Evolutionary conservation across 2,113 vertebrate species (phyloP), one percentile per base, ranked within the genome.

Genomic region (Erythrocercus mccallii): DNA sequence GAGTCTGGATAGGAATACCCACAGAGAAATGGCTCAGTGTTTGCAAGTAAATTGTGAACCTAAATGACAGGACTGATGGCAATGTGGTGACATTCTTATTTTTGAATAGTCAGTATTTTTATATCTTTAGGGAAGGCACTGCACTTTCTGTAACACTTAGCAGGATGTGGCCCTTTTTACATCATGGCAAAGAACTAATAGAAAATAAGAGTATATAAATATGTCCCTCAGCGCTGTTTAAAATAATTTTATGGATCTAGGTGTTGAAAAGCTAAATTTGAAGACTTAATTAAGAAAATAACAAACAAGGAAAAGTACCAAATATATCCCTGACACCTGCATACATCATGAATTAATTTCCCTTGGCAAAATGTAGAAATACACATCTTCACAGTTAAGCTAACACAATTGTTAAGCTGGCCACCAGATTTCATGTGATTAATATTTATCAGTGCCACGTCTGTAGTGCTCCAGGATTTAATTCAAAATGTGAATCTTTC

Each of bases 401-500:
- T 81, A 92, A 84, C n/a, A 81, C 60, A 77, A 96, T 85, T 94
- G 79, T 82, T 90, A 77, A 80, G n/a, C 86, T 97, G 95, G 94
- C 90, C 97, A 96, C 88, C 69, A 91, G 79, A 96, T 95, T 96
- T 96, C 85, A 92, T 72, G 61, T 94, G 89, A 96, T 92, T 95
- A 96, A 50, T 64, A 92, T 95, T 96, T 96, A 94, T 97, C 87
- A 35, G 68, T 89, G 94, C 90, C 92, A 92, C 19, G 28, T 97
- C 94, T 79, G 44, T 89, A 81, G 62, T 66, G 89, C 69, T 80
- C 33, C 66, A 95, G 84, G 73, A 61, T 88, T 95, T 92, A 95
- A 96, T 97, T 98, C 77, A 85, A 96, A 97, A 97, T 94, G 92
- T 90, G 95, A 95, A 65, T 96, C 95, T 97, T 96, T 94, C 71